A percentile compares a stretch with the other conserved stretches of the same genome.
Evolutionary conservation across 2,113 vertebrate species (phyloP).

Genomic region (Clinocottus analis): DNA sequence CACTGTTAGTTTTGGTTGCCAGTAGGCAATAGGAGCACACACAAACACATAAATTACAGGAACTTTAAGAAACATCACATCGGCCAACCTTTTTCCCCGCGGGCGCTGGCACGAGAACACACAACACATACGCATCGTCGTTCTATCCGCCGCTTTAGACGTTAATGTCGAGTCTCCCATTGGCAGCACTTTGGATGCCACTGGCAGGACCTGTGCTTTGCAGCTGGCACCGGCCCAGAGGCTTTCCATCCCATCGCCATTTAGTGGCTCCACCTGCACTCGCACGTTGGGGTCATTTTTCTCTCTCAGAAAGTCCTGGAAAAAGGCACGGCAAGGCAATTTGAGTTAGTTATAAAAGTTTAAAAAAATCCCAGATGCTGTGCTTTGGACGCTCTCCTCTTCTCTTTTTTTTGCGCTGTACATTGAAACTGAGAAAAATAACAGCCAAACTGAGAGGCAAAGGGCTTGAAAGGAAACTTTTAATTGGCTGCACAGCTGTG

Average conservation of each 20-base stretch:
- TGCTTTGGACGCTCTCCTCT: conserved; percentile 36
- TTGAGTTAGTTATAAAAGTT: conserved; percentile 22
- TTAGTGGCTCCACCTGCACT: conserved; percentile 19
- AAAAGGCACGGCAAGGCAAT: conserved; percentile 21
- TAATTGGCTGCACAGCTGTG: conserved; percentile 75
- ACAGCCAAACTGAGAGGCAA: conserved; percentile 44
- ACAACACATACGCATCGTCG: conserved; percentile 64
- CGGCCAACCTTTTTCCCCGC: conserved; percentile 38
- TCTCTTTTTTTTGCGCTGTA: conserved; percentile 33
- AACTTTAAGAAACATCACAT: conserved; percentile 45
- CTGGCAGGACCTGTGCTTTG: conserved; percentile 47
- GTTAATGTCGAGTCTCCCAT: conserved; percentile 57
- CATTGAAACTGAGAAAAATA: conserved; percentile 39
- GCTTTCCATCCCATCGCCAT: conserved; percentile 35
- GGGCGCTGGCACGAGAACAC: conserved; percentile 58
- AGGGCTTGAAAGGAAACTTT: conserved; percentile 71
- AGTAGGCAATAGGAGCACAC: neutral
- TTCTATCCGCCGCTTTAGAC: conserved; percentile 44
- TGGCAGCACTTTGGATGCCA: conserved; percentile 67
- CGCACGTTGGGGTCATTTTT: conserved; percentile 29
- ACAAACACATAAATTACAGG: conserved; percentile 31
- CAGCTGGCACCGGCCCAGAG: conserved; percentile 57
- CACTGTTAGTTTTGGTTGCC: conserved; percentile 11
- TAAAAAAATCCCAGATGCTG: conserved; percentile 39
- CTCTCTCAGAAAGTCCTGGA: neutral